phyloP scores from a whole-genome alignment of 2,113 vertebrate genomes.

The Dryoscopus gambensis region DNA sequence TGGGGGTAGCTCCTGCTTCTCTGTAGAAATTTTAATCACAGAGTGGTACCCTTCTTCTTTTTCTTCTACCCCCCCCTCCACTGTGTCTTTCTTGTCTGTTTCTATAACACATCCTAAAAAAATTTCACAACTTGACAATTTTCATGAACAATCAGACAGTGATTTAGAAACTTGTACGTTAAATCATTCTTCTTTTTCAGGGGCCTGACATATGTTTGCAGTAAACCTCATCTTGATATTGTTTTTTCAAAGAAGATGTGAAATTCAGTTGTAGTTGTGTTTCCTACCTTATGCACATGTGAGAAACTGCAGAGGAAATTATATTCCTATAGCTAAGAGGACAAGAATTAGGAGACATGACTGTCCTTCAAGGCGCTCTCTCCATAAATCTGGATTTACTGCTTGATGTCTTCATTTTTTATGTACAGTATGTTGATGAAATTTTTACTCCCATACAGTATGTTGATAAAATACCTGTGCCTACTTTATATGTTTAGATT shows the following conservation, averaged over 20 bases:
- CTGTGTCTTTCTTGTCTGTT: neutral
- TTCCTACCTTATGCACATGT: neutral
- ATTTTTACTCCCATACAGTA: neutral
- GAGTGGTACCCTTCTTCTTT: neutral
- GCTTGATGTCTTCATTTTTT: neutral
- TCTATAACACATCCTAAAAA: neutral
- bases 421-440: neutral
- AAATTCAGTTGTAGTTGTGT: neutral
- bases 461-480: neutral
- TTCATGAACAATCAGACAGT: neutral
- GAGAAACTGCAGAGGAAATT: neutral
- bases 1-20: neutral
- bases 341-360: neutral
- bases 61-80: neutral
- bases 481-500: neutral
- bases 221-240: neutral
- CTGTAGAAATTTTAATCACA: neutral
- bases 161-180: neutral
- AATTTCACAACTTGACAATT: neutral
- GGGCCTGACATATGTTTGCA: neutral
- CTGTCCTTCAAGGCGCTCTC: fast-evolving
- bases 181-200: neutral
- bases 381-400: neutral
- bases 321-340: neutral
- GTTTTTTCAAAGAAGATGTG: neutral